phyloP scores from a whole-genome alignment of 2,797 vertebrate species.

The Amphiprion clarkii region DNA sequence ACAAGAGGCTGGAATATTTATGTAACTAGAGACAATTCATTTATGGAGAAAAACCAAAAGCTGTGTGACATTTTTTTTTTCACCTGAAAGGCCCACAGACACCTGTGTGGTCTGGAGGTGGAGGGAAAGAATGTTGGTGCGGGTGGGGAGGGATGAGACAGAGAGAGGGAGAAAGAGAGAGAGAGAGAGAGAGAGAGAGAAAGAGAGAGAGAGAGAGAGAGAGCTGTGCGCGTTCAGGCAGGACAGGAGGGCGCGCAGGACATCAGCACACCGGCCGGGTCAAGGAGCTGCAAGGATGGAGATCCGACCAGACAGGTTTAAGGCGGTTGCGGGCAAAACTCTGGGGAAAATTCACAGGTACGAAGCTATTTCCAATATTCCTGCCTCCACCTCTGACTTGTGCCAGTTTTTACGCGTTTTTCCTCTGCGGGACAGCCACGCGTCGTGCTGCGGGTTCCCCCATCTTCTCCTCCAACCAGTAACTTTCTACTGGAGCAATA shows the following conservation, averaged over 20 bases:
- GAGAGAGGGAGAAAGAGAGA: slow-evolving; percentile 27
- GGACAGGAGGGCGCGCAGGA: slow-evolving; percentile 71
- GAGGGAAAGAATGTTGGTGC: slow-evolving; percentile 19
- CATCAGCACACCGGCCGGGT: slow-evolving; percentile 82
- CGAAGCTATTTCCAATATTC: slow-evolving; percentile 4
- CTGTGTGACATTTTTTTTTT: too few relatives aligned
- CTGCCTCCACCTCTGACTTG: slow-evolving; percentile 14
- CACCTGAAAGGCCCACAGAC: too few relatives aligned
- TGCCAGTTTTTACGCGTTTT: slow-evolving; percentile 25
- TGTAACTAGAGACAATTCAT: too few relatives aligned
- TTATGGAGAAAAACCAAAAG: too few relatives aligned
- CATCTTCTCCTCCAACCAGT: slow-evolving; percentile 3
- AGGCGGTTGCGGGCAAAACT: slow-evolving; percentile 85
- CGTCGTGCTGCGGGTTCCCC: not conserved
- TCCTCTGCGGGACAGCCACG: not conserved
- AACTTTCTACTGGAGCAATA: not conserved
- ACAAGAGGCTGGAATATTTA: too few relatives aligned
- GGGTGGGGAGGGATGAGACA: slow-evolving; percentile 34
- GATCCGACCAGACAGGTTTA: slow-evolving; percentile 89
- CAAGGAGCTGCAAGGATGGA: slow-evolving; percentile 86
- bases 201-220: slow-evolving; percentile 30
- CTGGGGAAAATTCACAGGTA: slow-evolving; percentile 89
- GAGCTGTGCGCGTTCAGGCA: slow-evolving; percentile 54
- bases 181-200: slow-evolving; percentile 29
- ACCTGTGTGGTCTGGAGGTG: too few relatives aligned